Evolutionary conservation across 2,113 vertebrate species (phyloP), one percentile per base, ranked within the genome.

Genomic region (Dunckerocampus dactyliophorus): DNA sequence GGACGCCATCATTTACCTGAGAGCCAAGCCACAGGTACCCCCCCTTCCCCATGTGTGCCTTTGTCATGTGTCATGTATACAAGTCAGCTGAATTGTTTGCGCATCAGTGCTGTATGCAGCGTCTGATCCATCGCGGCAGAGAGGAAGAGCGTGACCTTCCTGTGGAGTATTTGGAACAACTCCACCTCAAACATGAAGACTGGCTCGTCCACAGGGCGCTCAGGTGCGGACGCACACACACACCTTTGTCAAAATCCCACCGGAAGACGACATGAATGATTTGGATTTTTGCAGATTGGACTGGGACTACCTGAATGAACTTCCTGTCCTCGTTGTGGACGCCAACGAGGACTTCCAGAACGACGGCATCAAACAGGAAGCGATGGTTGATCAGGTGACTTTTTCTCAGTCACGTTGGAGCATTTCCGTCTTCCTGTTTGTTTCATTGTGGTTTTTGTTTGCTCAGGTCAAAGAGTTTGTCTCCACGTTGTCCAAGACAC

Each of bases 311-410:
- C 82, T 93, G 22, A 89, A 85, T 17, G 82, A 92, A 0, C 81
- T 93, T 5, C 92, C 92, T 0, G 65, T 94, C 71, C 78, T 95
- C 0, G 59, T 92, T 16, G 60, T 94, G 75, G 90, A 94, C 59
- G 92, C 92, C 8, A 87, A 89, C 11, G 91, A 93, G 3, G 92
- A 94, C 31, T 94, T 95, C 60, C 92, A 93, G 74, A 91, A 91
- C 0, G 88, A 95, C 21, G 68, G 83, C 21, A 94, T 94, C 66
- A 93, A 92, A 75, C 93, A 92, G 71, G 86, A 92, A 43, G 87
- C 73, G 6, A 49, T 93, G 4, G 17, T 92, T 0, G 87, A 93
- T 46, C 82, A 92, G 88, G 92, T 90, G 20, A 24, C 70, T 80
- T 47, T 1, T 4, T 3, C 10, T 22, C 1, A 20, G 8, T 37